Conservation (phyloP, 2,888 invertebrate species). For the Polia nebulosa region DNA sequence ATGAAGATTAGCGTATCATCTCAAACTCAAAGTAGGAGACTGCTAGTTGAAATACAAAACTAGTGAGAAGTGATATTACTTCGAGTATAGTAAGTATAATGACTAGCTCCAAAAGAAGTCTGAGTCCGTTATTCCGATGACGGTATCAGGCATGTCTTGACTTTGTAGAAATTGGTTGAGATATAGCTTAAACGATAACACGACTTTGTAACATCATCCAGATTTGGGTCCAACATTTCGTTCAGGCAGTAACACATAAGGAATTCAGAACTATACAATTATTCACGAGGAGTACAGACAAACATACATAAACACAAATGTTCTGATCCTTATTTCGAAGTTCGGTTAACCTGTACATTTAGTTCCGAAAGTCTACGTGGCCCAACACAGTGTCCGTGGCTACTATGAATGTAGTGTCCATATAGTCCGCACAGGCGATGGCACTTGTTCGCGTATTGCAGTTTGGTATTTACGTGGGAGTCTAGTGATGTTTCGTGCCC, state of each 20-base stretch:
- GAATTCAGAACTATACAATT: slow-evolving; percentile 10
- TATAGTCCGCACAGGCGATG: background rate
- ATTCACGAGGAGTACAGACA: background rate
- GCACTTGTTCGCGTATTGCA: slow-evolving; percentile 8
- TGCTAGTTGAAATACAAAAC: background rate
- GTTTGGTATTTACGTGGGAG: slow-evolving; percentile 65
- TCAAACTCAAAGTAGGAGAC: background rate
- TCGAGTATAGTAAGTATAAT: background rate
- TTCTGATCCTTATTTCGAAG: background rate
- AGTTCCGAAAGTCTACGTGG: slow-evolving; percentile 13
- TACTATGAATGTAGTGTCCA: slow-evolving; percentile 5
- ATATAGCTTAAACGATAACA: background rate
- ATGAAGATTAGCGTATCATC: background rate
- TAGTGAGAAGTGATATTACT: background rate
- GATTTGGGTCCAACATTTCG: background rate
- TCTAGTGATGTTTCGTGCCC: slow-evolving; percentile 46
- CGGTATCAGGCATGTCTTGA: background rate
- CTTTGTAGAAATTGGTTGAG: background rate
- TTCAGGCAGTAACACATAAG: slow-evolving; percentile 8
- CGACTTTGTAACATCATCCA: background rate
- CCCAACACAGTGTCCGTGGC: background rate
- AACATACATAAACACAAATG: slow-evolving; percentile 29
- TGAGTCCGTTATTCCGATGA: background rate
- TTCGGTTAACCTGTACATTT: slow-evolving; percentile 24
- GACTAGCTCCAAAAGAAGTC: slow-evolving; percentile 17